Conservation (phyloP, 2,113 vertebrate species). For the Anguilla rostrata region DNA sequence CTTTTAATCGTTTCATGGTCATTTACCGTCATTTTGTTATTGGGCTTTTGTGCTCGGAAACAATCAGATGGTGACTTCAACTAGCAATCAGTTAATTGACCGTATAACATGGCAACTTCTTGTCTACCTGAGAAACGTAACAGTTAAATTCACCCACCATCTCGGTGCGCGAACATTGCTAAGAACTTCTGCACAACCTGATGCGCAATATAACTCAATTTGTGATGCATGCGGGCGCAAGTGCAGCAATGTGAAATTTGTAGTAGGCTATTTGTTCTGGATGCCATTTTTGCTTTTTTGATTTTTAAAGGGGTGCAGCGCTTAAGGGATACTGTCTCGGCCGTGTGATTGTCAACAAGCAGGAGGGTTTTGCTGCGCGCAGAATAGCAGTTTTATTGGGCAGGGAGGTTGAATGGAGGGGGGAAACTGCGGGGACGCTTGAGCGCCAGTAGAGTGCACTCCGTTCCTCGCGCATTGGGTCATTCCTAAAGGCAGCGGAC, state of each 20-base stretch:
- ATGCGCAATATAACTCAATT: neutral
- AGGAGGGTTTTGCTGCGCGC: neutral
- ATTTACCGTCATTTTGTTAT: no score
- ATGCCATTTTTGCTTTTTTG: neutral
- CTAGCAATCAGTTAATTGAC: neutral
- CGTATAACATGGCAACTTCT: neutral
- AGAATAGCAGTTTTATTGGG: constrained; percentile 2
- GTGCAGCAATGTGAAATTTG: neutral
- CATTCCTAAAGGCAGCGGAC: constrained; percentile 31
- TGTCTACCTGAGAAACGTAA: neutral
- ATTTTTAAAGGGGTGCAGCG: neutral
- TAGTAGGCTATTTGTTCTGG: neutral
- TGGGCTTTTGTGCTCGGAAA: no score
- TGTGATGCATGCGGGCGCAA: neutral
- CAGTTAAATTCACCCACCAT: neutral
- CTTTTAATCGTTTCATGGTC: no score
- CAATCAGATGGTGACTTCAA: no score
- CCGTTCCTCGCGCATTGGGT: constrained; percentile 42
- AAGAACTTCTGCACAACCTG: neutral
- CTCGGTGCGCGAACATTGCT: neutral
- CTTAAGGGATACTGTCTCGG: neutral
- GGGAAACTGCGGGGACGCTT: constrained; percentile 44
- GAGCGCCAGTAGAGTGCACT: constrained; percentile 55
- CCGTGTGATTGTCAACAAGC: neutral
- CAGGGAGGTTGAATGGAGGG: neutral